phyloP scores from a whole-genome alignment of 35 echinoderm and acorn worm genomes.

The Stichopus chloronotus region DNA sequence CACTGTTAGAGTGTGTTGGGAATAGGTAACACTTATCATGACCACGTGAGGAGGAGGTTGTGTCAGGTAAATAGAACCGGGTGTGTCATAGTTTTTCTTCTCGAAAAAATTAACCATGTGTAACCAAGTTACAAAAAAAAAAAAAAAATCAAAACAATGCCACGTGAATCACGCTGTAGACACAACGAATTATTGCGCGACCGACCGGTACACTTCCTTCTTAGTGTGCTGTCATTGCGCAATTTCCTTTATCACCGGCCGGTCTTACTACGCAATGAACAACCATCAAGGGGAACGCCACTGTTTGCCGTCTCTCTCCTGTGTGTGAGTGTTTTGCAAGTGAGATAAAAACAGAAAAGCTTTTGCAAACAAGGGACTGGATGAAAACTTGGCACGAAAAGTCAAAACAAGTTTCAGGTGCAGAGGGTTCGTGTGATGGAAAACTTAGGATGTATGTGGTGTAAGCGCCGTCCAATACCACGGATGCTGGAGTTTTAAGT shows the following conservation, averaged over 20 bases:
- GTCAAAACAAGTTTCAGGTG: too few species aligned
- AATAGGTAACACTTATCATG: too few species aligned
- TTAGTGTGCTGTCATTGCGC: not conserved
- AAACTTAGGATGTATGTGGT: too few species aligned
- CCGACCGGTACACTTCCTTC: not conserved
- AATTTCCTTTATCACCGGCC: not conserved
- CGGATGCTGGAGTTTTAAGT: too few species aligned
- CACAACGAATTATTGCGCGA: not conserved
- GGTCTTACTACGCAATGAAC: not conserved
- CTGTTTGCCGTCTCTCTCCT: not conserved
- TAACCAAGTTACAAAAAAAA: not conserved
- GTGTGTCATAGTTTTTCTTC: too few species aligned
- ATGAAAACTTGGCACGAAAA: not conserved
- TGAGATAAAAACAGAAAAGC: too few species aligned
- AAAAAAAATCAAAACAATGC: not conserved
- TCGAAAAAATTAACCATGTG: not conserved
- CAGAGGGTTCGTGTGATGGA: too few species aligned
- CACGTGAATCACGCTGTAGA: not conserved
- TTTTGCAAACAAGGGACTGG: not conserved
- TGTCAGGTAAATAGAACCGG: too few species aligned
- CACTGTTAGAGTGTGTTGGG: too few species aligned
- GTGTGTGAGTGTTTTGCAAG: too few species aligned
- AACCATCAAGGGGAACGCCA: not conserved
- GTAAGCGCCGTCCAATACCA: too few species aligned
- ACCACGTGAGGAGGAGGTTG: too few species aligned